These are phyloP conservation scores for Phyllostomus hastatus DNA, from an alignment of 2,113 vertebrate species.

Conservation along the genomic window DNA sequence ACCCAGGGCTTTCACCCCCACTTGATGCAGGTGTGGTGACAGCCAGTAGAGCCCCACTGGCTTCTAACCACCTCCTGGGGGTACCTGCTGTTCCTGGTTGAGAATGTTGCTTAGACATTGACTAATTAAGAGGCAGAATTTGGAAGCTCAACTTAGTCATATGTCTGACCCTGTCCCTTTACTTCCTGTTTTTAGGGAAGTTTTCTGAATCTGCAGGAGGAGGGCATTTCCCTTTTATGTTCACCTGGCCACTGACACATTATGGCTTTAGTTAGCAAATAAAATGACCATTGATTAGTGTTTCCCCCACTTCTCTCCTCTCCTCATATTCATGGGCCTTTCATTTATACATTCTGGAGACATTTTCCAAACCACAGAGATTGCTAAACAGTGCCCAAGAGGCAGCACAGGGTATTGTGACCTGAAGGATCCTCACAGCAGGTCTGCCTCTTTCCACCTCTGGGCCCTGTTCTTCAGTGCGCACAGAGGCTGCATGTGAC, in stretches of 20 bases:
- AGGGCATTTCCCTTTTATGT: background rate
- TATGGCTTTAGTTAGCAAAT: background rate
- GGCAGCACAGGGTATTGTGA: background rate
- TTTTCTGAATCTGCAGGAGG: background rate
- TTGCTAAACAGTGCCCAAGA: background rate
- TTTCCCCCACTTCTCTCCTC: background rate
- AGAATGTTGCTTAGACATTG: background rate
- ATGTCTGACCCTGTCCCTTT: background rate
- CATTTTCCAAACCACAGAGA: background rate
- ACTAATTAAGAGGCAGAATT: background rate
- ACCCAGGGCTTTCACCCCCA: background rate
- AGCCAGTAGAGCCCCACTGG: background rate
- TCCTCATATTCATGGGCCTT: no score
- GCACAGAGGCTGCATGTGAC: background rate
- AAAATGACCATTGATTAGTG: background rate
- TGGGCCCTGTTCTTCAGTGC: background rate
- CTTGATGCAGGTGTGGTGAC: background rate
- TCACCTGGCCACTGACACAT: background rate
- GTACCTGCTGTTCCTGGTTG: background rate
- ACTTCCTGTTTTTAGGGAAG: background rate
- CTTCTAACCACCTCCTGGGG: accelerated
- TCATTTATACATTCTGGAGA: background rate
- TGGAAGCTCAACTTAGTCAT: background rate
- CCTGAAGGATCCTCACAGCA: background rate
- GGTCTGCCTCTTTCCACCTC: constrained; percentile 18